Evolutionary conservation across 2,113 vertebrate genomes (phyloP).

Genomic region (Micromys minutus): DNA sequence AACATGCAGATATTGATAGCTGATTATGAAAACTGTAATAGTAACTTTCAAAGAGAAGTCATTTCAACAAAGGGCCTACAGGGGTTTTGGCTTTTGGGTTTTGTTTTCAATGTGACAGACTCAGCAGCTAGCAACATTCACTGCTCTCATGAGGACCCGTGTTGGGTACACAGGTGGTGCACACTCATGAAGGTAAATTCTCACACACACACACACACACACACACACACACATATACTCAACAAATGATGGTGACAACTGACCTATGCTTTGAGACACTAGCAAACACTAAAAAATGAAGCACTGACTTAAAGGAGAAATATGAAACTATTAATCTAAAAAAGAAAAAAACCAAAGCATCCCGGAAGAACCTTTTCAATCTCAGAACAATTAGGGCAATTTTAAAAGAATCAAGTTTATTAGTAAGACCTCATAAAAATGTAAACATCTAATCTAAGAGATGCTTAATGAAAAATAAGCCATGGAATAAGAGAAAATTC

Average conservation of each 20-base stretch:
- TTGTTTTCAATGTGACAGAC: not conserved
- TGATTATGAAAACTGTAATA: not conserved
- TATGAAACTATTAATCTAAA: not conserved
- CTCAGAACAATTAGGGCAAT: not conserved
- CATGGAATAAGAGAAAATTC: not conserved
- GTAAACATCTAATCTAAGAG: conserved; percentile 7
- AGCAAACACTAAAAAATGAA: conserved; percentile 47
- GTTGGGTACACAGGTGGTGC: not conserved
- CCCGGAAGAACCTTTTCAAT: not conserved
- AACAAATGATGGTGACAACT: not conserved
- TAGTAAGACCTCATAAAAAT: not conserved
- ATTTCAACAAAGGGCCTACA: not conserved
- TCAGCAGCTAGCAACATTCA: not conserved
- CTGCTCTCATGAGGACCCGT: not conserved
- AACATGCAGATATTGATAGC: not conserved
- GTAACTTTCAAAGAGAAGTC: not conserved
- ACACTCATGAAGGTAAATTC: too few species aligned
- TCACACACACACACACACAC: too few species aligned
- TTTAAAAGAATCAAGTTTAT: conserved; percentile 29
- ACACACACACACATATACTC: not conserved
- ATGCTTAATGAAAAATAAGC: not conserved
- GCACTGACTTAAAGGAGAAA: conserved; percentile 21
- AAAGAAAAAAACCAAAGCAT: not conserved
- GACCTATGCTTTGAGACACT: not conserved
- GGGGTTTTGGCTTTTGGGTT: not conserved